Evolutionary conservation across 2,113 vertebrate species (phyloP).

Genomic region (Hymenochirus boettgeri): DNA sequence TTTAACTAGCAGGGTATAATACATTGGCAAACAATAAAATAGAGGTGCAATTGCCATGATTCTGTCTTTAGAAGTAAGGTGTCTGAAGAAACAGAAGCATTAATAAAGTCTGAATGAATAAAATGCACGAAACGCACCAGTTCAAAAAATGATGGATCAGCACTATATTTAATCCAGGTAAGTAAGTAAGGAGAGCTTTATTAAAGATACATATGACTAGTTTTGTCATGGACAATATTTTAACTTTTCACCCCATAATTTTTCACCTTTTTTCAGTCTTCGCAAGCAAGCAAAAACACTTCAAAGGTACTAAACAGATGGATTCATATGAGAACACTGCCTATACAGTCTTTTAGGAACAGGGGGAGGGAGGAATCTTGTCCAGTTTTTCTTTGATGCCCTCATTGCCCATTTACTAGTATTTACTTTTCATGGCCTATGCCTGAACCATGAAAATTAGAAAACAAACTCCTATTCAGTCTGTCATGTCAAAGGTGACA

Average conservation of each 20-base stretch:
- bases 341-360: slow-evolving; percentile 57
- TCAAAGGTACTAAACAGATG: slow-evolving; percentile 93
- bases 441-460: slow-evolving; percentile 83
- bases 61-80: too few relatives aligned
- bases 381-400: slow-evolving; percentile 73
- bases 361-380: slow-evolving; percentile 59
- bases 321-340: slow-evolving; percentile 90
- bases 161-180: too few relatives aligned
- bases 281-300: slow-evolving; percentile 79
- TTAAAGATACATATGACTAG: too few relatives aligned
- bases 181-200: too few relatives aligned
- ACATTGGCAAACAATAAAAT: too few relatives aligned
- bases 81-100: too few relatives aligned
- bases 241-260: slow-evolving; percentile 31
- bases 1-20: too few relatives aligned
- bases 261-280: slow-evolving; percentile 51
- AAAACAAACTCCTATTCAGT: slow-evolving; percentile 88
- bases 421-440: slow-evolving; percentile 71
- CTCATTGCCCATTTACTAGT: slow-evolving; percentile 69
- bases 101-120: too few relatives aligned
- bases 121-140: too few relatives aligned
- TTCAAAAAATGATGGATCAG: too few relatives aligned
- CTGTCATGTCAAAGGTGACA: slow-evolving; percentile 82
- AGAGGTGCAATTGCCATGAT: too few relatives aligned
- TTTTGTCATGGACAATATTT: too few relatives aligned